These are phyloP conservation scores for Notospermus geniculatus DNA, from an alignment of 1,140 invertebrate species.

Conservation along the genomic window DNA sequence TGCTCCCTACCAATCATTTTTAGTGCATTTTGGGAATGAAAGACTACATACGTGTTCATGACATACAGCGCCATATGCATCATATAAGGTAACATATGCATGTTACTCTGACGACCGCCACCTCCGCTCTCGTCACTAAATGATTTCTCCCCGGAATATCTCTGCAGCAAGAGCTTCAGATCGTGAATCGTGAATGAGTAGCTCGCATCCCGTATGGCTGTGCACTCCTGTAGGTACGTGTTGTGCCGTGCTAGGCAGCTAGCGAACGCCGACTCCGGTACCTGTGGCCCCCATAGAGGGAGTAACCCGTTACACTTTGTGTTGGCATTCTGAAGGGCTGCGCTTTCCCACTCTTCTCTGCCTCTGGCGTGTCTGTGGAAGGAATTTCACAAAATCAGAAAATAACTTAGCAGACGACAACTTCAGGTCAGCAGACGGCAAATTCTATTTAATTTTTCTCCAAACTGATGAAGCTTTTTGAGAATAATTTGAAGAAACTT, in stretches of 20 bases:
- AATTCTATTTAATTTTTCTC: too few species aligned
- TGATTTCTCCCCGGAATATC: conserved; percentile 90
- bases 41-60: conserved; percentile 82
- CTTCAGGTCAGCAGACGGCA: too few species aligned
- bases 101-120: conserved; percentile 95
- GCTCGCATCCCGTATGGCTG: conserved; percentile 51
- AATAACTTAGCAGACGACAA: neutral
- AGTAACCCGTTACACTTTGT: conserved; percentile 95
- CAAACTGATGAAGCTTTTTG: too few species aligned
- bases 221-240: conserved; percentile 57
- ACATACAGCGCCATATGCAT: conserved; percentile 94
- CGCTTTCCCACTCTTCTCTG: conserved; percentile 96
- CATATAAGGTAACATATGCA: conserved; percentile 93
- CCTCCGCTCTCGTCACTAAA: conserved; percentile 94
- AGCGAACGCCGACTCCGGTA: conserved; percentile 91
- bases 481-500: too few species aligned
- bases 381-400: conserved; percentile 14
- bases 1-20: too few species aligned
- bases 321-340: conserved; percentile 95
- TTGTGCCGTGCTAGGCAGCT: conserved; percentile 77
- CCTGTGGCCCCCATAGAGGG: conserved; percentile 93
- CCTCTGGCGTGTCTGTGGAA: conserved; percentile 63
- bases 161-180: conserved; percentile 82
- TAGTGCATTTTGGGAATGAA: too few species aligned
- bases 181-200: conserved; percentile 82